These are phyloP conservation scores for Amblyjoppa fuscipennis DNA, from an alignment of 2,888 invertebrate species.

Conservation along the genomic window DNA sequence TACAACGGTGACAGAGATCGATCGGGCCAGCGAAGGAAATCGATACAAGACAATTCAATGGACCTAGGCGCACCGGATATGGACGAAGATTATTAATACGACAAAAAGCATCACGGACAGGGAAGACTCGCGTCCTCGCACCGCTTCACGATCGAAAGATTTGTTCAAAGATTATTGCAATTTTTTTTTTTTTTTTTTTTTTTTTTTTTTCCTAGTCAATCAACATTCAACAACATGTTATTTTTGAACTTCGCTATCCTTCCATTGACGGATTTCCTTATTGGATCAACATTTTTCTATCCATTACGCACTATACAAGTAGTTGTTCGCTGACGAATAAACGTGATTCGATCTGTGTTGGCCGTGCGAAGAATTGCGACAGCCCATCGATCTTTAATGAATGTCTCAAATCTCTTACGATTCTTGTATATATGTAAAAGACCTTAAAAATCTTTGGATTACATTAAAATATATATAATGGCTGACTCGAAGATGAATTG, in stretches of 20 bases:
- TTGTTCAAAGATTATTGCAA: conserved; percentile 7
- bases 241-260: not conserved
- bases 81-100: conserved; percentile 68
- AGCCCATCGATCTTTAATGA: conserved; percentile 59
- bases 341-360: conserved; percentile 23
- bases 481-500: conserved; percentile 27
- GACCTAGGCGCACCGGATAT: conserved; percentile 58
- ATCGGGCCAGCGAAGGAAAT: conserved; percentile 61
- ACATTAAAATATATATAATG: conserved; percentile 64
- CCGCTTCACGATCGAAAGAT: conserved; percentile 48
- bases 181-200: not conserved
- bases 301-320: not conserved
- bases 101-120: conserved; percentile 35
- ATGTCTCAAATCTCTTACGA: conserved; percentile 69
- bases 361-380: conserved; percentile 56
- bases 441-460: conserved; percentile 67
- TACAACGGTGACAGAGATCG: conserved; percentile 63
- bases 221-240: not conserved
- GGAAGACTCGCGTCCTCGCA: conserved; percentile 49
- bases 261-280: conserved; percentile 21
- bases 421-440: conserved; percentile 74
- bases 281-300: conserved; percentile 24
- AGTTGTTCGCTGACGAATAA: conserved; percentile 15
- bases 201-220: not conserved
- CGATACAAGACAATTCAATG: conserved; percentile 54